A percentile compares a stretch with the other conserved stretches of the same genome.
phyloP scores from a whole-genome alignment of 2,797 vertebrate genomes.

The Xiphorhynchus erythropygius region DNA sequence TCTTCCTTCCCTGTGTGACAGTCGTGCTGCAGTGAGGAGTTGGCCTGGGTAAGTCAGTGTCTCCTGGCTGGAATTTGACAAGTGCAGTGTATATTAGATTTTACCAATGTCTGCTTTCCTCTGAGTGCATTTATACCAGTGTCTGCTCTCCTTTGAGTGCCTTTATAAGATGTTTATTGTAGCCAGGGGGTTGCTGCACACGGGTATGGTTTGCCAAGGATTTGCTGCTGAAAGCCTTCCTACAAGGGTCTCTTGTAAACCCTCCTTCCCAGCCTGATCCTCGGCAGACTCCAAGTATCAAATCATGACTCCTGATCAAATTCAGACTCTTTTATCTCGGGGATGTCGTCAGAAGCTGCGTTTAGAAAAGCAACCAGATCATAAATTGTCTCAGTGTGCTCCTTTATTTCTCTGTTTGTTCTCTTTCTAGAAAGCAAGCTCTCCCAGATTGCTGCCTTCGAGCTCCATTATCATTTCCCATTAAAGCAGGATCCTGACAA shows the following conservation, averaged over 20 bases:
- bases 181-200: neutral
- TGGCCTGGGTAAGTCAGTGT: neutral
- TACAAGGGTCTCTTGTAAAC: neutral
- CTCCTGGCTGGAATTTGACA: neutral
- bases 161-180: neutral
- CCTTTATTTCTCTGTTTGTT: neutral
- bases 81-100: neutral
- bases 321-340: neutral
- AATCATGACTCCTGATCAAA: neutral
- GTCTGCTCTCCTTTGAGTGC: neutral
- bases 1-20: rapidly evolving
- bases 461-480: constrained; percentile 24
- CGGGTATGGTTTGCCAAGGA: neutral
- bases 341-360: neutral
- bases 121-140: rapidly evolving
- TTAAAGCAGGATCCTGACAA: constrained; percentile 24
- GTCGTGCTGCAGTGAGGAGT: neutral
- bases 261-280: neutral
- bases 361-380: neutral
- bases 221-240: neutral
- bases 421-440: neutral
- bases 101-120: neutral
- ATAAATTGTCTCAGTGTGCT: neutral
- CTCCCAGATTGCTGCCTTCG: neutral
- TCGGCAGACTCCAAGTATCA: neutral